Base-by-base conservation (phyloP, 2,888 invertebrate species). In the Macrosoma leucophasiata region DNA sequence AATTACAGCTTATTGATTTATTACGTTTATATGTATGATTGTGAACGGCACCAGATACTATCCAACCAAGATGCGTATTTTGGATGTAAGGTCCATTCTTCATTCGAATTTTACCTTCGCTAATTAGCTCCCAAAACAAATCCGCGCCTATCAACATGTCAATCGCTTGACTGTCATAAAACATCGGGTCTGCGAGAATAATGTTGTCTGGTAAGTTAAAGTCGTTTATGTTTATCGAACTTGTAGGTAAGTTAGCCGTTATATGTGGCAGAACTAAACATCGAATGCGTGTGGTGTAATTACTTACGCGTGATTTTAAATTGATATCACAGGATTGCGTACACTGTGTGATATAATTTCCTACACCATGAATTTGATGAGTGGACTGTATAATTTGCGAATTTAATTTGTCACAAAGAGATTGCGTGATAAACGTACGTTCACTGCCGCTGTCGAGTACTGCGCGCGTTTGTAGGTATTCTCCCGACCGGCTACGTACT, bases 391-490 rank as follows among this genome's bases (percentile, higher is more conserved):
- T 24, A 13, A 39, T 26, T 23, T 24, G 35, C 17, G 35, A 8
- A 14, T 43, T 30, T 33, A 48, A 23, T 37, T 13, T 29, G 8
- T 48, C 14, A 26, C 41, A 40, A 26, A 50, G 30, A 6, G 33
- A 24, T 20, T 49, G 14, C 1, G 42, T 36, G 12, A 48, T 46
- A 6, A 50, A 39, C 11, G 40, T 39, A 7, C 41, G 34, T 18
- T 48, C 31, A 33, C 47, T 48, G 12, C 50, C 50, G 11, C 25
- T 47, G 25, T 51, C 51, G 2, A 50, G 33, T 8, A 50, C 13
- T 3, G 39, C 41, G n/a, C 40, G 34, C 2, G 25, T 38, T 19
- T 24, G 7, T 10, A 23, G 19, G 13, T 24, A 31, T 7, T 5
- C 15, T 19, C 21, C 12, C 22, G 22, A 22, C 22, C 22, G 22